phyloP scores from a whole-genome alignment of 2,888 invertebrate genomes.

The Synergus laeviventris region DNA sequence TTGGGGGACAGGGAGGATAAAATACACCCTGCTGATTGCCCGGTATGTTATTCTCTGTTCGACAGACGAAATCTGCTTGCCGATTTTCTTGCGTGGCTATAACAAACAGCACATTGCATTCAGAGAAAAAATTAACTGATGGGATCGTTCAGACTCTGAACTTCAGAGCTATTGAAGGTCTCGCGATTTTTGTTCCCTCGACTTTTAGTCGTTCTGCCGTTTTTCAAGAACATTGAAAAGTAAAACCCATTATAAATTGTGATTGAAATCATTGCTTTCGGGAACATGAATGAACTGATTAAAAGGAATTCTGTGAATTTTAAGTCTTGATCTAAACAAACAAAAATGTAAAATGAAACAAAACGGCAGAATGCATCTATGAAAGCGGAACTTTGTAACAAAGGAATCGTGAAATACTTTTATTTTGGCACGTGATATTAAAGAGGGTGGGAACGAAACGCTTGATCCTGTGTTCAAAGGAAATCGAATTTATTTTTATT shows the following conservation, averaged over 20 bases:
- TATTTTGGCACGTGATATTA: conserved; percentile 42
- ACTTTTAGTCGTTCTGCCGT: conserved; percentile 46
- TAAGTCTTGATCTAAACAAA: neutral
- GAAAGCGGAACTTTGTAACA: conserved; percentile 13
- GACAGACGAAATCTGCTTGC: conserved; percentile 70
- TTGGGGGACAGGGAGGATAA: conserved; percentile 63
- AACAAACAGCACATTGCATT: conserved; percentile 75
- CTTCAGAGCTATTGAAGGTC: conserved; percentile 49
- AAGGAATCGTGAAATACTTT: conserved; percentile 1
- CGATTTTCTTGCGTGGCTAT: conserved; percentile 73
- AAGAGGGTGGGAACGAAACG: conserved; percentile 55
- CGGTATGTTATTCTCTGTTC: conserved; percentile 69
- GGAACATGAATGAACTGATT: neutral
- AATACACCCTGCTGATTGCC: conserved; percentile 70
- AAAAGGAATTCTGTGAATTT: neutral
- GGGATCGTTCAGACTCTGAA: conserved; percentile 50
- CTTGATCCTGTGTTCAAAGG: conserved; percentile 74
- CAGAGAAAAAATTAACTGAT: conserved; percentile 60
- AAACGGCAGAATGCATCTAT: conserved; percentile 15
- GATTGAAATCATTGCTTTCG: too few species aligned
- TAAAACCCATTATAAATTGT: too few species aligned
- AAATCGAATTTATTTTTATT: conserved; percentile 54
- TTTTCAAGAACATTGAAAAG: conserved; percentile 41
- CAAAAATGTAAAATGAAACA: conserved; percentile 18
- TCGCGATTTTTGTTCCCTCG: conserved; percentile 25